These are phyloP conservation scores for Cheilinus undulatus DNA, from an alignment of 2,113 vertebrate genomes.

Conservation along the genomic window DNA sequence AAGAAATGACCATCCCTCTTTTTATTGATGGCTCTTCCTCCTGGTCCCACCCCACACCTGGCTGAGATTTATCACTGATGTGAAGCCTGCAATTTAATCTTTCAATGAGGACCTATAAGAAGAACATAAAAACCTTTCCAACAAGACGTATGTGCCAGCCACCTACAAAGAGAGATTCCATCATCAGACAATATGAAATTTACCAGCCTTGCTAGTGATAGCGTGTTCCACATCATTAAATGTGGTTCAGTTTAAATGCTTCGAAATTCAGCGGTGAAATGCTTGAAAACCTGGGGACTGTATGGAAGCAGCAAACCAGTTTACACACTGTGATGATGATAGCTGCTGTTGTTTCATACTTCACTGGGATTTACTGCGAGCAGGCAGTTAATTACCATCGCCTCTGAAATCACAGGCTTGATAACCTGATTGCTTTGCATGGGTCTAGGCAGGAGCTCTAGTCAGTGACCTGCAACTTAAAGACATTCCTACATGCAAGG, in stretches of 20 bases:
- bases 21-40: slow-evolving; percentile 74
- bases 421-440: slow-evolving; percentile 19
- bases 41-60: slow-evolving; percentile 55
- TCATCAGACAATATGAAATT: slow-evolving; percentile 48
- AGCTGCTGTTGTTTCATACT: slow-evolving; percentile 44
- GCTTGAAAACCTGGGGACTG: slow-evolving; percentile 5
- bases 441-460: slow-evolving; percentile 12
- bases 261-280: slow-evolving; percentile 42
- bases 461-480: slow-evolving; percentile 63
- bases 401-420: slow-evolving; percentile 40
- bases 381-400: slow-evolving; percentile 40
- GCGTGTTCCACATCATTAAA: slow-evolving; percentile 45
- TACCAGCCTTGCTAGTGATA: slow-evolving; percentile 28
- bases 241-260: slow-evolving; percentile 41
- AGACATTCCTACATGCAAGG: slow-evolving; percentile 29
- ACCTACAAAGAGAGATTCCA: slow-evolving; percentile 56
- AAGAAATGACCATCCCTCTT: slow-evolving; percentile 54
- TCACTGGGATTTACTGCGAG: slow-evolving; percentile 19
- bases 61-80: slow-evolving; percentile 71
- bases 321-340: slow-evolving; percentile 42
- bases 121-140: slow-evolving; percentile 68
- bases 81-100: slow-evolving; percentile 71
- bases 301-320: slow-evolving; percentile 48
- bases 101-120: slow-evolving; percentile 71
- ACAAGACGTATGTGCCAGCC: slow-evolving; percentile 52